Conservation (phyloP, 2,888 invertebrate species). For the Punctoribates punctum region DNA sequence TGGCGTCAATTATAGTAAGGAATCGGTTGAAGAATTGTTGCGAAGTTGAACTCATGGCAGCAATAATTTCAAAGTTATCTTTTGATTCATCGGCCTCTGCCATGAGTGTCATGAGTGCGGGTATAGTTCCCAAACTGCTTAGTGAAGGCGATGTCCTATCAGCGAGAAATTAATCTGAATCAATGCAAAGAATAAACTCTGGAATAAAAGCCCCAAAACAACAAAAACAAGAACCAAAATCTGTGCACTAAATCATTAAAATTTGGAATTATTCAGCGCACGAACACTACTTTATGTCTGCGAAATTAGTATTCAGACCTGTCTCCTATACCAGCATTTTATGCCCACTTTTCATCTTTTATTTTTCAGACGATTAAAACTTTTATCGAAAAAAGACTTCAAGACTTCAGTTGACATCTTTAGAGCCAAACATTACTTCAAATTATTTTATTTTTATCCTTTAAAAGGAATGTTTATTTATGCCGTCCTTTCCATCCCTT, state of each 20-base stretch:
- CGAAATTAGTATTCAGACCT: neutral
- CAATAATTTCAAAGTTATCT: neutral
- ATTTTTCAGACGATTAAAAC: constrained; percentile 13
- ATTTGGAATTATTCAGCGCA: constrained; percentile 10
- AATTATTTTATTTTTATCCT: neutral
- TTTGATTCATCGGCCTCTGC: constrained; percentile 10
- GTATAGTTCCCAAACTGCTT: constrained; percentile 4
- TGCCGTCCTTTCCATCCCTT: neutral
- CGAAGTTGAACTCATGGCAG: too few relatives aligned
- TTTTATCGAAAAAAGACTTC: constrained; percentile 15
- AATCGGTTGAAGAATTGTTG: neutral
- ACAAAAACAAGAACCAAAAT: neutral
- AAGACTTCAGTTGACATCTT: constrained; percentile 20
- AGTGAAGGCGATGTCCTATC: constrained; percentile 27
- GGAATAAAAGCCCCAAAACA: constrained; percentile 31
- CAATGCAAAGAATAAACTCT: constrained; percentile 1
- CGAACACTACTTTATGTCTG: constrained; percentile 14
- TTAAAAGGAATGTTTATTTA: neutral
- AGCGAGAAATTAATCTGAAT: constrained; percentile 2
- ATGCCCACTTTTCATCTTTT: neutral
- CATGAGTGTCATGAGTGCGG: neutral
- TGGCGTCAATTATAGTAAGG: neutral
- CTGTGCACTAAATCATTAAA: neutral
- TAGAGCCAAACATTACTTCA: neutral
- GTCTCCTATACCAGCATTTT: constrained; percentile 3